Evolutionary conservation across 2,888 invertebrate species (phyloP).

Genomic region (Hoplodrina ambigua): DNA sequence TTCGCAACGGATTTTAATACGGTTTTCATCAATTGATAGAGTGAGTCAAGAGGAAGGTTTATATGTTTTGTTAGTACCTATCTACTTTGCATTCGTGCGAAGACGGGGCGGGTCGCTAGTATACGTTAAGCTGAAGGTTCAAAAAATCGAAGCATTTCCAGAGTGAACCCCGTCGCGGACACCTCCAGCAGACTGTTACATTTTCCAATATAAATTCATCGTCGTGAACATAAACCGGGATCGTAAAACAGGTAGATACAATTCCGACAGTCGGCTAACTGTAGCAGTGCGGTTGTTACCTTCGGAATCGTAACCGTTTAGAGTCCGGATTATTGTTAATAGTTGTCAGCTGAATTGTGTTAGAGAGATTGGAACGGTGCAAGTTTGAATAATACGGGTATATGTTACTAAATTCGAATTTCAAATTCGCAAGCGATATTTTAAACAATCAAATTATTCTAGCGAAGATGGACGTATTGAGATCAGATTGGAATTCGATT

Average conservation of each 20-base stretch:
- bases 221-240: slow-evolving; percentile 44
- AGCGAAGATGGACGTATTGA: slow-evolving; percentile 4
- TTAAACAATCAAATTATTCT: not conserved
- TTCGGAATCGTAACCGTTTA: slow-evolving; percentile 58
- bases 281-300: slow-evolving; percentile 40
- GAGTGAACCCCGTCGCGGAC: not conserved
- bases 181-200: slow-evolving; percentile 21
- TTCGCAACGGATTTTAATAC: too few species aligned
- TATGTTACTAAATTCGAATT: slow-evolving; percentile 20
- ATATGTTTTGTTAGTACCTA: too few species aligned
- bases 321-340: slow-evolving; percentile 58
- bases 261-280: slow-evolving; percentile 38
- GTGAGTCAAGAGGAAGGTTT: too few species aligned
- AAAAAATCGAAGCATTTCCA: not conserved
- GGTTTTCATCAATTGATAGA: too few species aligned
- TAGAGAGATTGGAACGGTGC: slow-evolving; percentile 43
- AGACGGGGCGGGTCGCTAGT: too few species aligned
- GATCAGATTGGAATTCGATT: slow-evolving; percentile 5
- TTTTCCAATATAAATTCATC: slow-evolving; percentile 56
- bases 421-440: slow-evolving; percentile 9
- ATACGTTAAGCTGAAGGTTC: not conserved
- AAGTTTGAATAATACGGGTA: slow-evolving; percentile 20
- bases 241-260: slow-evolving; percentile 44
- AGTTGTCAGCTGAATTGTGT: slow-evolving; percentile 54
- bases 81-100: too few species aligned